phyloP scores from a whole-genome alignment of 2,113 vertebrate species.

The Sceloporus tristichus region DNA sequence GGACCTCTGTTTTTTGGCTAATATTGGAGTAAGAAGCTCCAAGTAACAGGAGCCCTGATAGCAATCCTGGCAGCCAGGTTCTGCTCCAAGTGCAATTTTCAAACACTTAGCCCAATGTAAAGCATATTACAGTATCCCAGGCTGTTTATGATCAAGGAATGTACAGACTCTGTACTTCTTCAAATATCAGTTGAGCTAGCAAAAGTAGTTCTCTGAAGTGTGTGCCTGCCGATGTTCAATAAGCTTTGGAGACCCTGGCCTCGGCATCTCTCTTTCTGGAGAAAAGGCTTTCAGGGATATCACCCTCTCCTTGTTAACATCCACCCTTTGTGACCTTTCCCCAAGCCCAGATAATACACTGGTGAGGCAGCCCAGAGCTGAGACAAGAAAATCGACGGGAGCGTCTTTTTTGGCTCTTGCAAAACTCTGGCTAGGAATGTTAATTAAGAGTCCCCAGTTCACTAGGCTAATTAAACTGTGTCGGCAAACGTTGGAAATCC shows the following conservation, averaged over 20 bases:
- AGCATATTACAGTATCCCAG: not conserved
- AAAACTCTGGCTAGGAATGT: not conserved
- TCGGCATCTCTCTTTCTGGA: not conserved
- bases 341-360: not conserved
- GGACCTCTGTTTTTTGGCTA: no score
- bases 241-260: not conserved
- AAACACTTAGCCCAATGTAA: not conserved
- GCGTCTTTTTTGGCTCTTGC: not conserved
- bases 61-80: no score
- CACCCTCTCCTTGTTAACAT: not conserved
- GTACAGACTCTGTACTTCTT: not conserved
- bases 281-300: fast-evolving
- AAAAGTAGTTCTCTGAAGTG: not conserved
- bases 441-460: conserved; percentile 48
- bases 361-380: not conserved
- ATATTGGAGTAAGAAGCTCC: no score
- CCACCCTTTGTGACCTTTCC: not conserved
- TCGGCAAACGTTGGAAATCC: conserved; percentile 17
- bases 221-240: fast-evolving
- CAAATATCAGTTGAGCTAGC: fast-evolving
- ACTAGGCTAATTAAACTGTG: conserved; percentile 49
- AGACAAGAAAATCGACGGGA: not conserved
- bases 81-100: not conserved
- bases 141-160: not conserved
- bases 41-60: no score